Evolutionary conservation across 2,888 invertebrate species (phyloP).

Genomic region (Cephus nigrinus): DNA sequence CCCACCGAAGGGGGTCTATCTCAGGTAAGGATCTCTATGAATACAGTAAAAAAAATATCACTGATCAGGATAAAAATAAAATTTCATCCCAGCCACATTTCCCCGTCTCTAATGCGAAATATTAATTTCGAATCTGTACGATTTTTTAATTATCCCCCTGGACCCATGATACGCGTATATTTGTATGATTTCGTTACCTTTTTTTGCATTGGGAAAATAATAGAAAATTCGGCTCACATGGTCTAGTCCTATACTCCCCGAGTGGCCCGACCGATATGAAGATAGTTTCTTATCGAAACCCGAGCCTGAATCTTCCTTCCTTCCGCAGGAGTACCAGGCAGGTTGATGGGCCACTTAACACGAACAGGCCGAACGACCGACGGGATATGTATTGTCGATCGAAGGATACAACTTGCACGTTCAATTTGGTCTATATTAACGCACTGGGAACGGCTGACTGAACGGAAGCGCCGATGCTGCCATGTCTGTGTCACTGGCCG

Average conservation of each 20-base stretch:
- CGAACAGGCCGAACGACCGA: slow-evolving; percentile 3
- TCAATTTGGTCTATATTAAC: slow-evolving; percentile 24
- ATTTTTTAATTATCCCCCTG: too few relatives aligned
- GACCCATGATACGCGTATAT: too few relatives aligned
- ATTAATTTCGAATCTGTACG: too few relatives aligned
- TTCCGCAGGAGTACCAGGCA: slow-evolving; percentile 16
- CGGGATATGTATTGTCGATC: slow-evolving; percentile 23
- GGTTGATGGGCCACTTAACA: slow-evolving; percentile 28
- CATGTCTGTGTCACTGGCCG: slow-evolving; percentile 31
- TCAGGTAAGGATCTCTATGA: too few relatives aligned
- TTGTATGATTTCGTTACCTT: too few relatives aligned
- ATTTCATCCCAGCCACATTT: too few relatives aligned
- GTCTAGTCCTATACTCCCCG: background rate
- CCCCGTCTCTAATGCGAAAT: too few relatives aligned
- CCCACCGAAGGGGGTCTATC: too few relatives aligned
- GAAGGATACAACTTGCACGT: background rate
- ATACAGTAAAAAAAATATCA: too few relatives aligned
- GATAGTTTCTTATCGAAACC: background rate
- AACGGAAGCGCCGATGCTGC: slow-evolving; percentile 28
- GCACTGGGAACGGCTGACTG: slow-evolving; percentile 7
- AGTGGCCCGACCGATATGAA: background rate
- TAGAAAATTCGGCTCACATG: too few relatives aligned
- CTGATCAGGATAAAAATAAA: too few relatives aligned
- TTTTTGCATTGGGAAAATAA: too few relatives aligned
- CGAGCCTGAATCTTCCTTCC: background rate